These are phyloP conservation scores for Reinhardtius hippoglossoides DNA, from an alignment of 2,113 vertebrate genomes.

Conservation along the genomic window DNA sequence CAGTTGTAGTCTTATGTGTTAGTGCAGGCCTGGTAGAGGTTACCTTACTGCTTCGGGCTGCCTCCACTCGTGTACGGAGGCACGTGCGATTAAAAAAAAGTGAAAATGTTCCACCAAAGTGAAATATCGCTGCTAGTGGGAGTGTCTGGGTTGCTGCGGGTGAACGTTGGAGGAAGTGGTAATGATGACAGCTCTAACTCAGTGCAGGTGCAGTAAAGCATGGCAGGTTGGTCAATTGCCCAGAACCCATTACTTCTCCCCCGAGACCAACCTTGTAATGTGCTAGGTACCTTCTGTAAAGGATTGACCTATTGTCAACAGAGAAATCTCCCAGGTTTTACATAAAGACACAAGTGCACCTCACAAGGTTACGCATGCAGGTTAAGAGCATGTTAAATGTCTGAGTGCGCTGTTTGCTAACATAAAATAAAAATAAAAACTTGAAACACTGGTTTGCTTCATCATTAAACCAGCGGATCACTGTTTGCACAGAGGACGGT, in stretches of 20 bases:
- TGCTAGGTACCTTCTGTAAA: conserved; percentile 82
- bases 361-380: conserved; percentile 76
- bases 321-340: conserved; percentile 77
- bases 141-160: conserved; percentile 80
- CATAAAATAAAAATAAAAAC: background rate
- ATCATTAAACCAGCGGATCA: conserved; percentile 15
- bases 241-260: conserved; percentile 85
- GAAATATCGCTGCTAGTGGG: conserved; percentile 74
- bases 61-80: conserved; percentile 43
- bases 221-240: conserved; percentile 84
- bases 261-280: conserved; percentile 82
- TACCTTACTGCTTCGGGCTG: conserved; percentile 45
- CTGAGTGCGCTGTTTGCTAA: conserved; percentile 28
- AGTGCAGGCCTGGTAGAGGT: conserved; percentile 52
- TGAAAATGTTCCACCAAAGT: conserved; percentile 69
- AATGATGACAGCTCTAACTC: conserved; percentile 87
- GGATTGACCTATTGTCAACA: conserved; percentile 83
- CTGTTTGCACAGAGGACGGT: conserved; percentile 20
- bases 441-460: conserved; percentile 6
- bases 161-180: conserved; percentile 81
- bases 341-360: conserved; percentile 69
- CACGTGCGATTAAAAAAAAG: conserved; percentile 49
- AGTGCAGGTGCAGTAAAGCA: conserved; percentile 84
- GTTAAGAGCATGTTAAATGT: conserved; percentile 46
- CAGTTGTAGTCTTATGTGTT: conserved; percentile 53